Conservation (phyloP, 92 coral and sea anemone species). For the Epizoanthus scotinus region DNA sequence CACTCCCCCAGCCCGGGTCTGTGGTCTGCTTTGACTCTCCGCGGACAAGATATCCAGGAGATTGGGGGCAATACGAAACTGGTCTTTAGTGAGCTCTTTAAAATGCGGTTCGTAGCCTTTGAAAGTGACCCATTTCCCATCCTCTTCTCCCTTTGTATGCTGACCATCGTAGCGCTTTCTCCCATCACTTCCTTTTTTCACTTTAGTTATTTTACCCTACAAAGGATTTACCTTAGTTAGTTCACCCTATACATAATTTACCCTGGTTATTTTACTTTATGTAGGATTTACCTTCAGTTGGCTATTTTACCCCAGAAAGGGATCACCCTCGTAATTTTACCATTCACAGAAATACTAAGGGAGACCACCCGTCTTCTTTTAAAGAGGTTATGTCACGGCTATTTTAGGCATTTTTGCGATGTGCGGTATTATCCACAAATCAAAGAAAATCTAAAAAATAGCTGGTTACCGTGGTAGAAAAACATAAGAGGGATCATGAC, state of each 20-base stretch:
- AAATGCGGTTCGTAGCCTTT: conserved; percentile 61
- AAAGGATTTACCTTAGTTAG: conserved; percentile 52
- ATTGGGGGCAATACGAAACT: conserved; percentile 90
- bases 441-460: too few species aligned
- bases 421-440: too few species aligned
- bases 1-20: conserved; percentile 5
- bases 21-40: conserved; percentile 41
- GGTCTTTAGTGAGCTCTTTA: conserved; percentile 47
- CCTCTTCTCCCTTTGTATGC: conserved; percentile 84
- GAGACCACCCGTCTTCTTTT: too few species aligned
- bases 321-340: too few species aligned
- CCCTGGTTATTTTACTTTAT: neutral
- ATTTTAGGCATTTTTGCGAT: too few species aligned
- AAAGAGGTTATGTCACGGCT: too few species aligned
- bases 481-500: too few species aligned
- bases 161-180: conserved; percentile 76
- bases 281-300: neutral
- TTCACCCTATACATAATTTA: neutral
- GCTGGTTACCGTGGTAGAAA: too few species aligned
- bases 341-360: too few species aligned
- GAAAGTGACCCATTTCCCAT: conserved; percentile 92
- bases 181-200: conserved; percentile 60
- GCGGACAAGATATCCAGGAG: conserved; percentile 85
- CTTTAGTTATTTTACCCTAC: conserved; percentile 83
- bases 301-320: too few species aligned